A percentile compares a stretch with the other conserved stretches of the same genome.
Conservation (phyloP, 2,888 invertebrate species). For the Agriopis leucophaearia region DNA sequence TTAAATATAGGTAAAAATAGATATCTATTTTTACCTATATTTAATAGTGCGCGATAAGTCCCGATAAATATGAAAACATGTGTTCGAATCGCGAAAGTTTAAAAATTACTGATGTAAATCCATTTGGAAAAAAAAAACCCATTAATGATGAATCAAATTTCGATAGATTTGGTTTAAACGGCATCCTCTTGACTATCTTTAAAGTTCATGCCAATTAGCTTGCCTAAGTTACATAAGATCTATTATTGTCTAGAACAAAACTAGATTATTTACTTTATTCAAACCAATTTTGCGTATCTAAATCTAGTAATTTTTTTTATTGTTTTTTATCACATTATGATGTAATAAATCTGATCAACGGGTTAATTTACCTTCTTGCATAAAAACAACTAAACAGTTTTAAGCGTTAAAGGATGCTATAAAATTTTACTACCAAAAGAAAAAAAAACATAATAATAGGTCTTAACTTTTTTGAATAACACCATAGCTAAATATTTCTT, state of each 20-base stretch:
- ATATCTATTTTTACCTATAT: too few species aligned
- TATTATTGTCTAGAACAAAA: conserved; percentile 21
- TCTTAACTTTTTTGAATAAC: conserved; percentile 1
- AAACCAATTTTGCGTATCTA: conserved; percentile 11
- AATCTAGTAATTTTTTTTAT: not conserved
- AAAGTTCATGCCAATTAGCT: conserved; percentile 33
- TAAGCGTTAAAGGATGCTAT: conserved; percentile 3
- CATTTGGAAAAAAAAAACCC: not conserved
- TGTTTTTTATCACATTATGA: conserved; percentile 11
- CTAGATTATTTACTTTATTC: conserved; percentile 18
- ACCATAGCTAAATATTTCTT: conserved; percentile 10
- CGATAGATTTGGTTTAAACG: conserved; percentile 8
- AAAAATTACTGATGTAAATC: not conserved
- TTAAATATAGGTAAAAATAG: too few species aligned
- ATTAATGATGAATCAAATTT: conserved; percentile 1
- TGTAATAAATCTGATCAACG: conserved; percentile 8
- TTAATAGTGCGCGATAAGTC: too few species aligned
- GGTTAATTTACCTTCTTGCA: conserved; percentile 26
- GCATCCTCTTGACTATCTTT: conserved; percentile 23
- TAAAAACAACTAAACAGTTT: conserved; percentile 26
- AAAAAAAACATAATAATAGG: conserved; percentile 22
- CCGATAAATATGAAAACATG: too few species aligned
- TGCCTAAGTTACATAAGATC: conserved; percentile 8
- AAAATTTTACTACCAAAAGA: conserved; percentile 20
- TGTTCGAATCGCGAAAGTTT: too few species aligned